Evolutionary conservation across 2,113 vertebrate genomes (phyloP), one percentile per base, ranked within the genome.

Genomic region (Apistogramma diplotaenia): DNA sequence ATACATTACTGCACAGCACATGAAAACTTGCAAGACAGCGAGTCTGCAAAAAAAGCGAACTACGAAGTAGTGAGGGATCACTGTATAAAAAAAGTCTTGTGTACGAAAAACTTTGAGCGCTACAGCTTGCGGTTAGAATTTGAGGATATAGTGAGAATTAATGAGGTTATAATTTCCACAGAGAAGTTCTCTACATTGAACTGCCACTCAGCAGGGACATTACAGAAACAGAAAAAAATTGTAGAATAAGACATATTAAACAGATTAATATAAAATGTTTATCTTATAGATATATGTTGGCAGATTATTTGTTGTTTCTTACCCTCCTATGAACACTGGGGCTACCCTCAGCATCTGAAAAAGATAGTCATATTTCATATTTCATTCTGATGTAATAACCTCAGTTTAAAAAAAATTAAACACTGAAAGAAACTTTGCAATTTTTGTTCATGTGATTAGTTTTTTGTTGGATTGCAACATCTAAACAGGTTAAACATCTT

Each of bases 281-380:
- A n/a, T 19, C 19, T 3, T 51, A 51, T 19, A 55, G 21, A 23
- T 11, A 11, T 6, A 19, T 33, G 29, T 7, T 8, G 16, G 5
- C 3, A 29, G 5, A 16, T 59, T 12, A 18, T 53, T 18, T 49
- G 11, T 31, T 49, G 55, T 25, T 51, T 65, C 82, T 89, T 86
- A 94, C 93, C 90, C 54, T 91, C 78, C 92, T 87, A 75, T 88
- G 87, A 35, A 74, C 25, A 5, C 81, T 71, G 35, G 89, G 89
- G 25, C 85, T 74, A n/a, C 87, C 90, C 35, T 90, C 83, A 75
- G 88, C 86, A 62, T 85, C 93, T 83, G 51, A 58, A 70, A 79
- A 62, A 73, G 3, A n/a, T n/a, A 53, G 18, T 19, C 8, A n/a
- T n/a, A n/a, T n/a, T 3, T n/a, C 40, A 43, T 43, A 11, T 43